Conservation (phyloP, 2,113 vertebrate genomes). For the Diphyllodes magnificus region DNA sequence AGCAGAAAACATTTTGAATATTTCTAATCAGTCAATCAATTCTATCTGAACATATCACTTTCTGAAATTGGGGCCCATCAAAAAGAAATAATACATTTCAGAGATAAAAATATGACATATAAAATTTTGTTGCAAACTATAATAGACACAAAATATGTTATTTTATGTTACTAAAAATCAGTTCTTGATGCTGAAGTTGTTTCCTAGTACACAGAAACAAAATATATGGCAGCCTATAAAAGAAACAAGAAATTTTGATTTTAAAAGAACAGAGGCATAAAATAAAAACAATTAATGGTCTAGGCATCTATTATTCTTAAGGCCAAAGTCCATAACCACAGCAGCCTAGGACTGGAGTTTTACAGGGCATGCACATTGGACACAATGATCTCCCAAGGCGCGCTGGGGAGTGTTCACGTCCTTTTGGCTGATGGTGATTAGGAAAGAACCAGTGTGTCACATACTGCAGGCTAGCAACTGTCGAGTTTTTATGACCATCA, state of each 20-base stretch:
- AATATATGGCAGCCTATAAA: constrained; percentile 55
- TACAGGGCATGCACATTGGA: constrained; percentile 53
- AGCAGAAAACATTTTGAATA: constrained; percentile 15
- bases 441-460: constrained; percentile 30
- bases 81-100: constrained; percentile 50
- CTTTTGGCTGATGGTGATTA: constrained; percentile 30
- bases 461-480: constrained; percentile 60
- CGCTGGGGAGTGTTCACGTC: not conserved
- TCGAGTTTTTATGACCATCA: constrained; percentile 50
- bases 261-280: constrained; percentile 48
- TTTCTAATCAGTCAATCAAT: constrained; percentile 39
- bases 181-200: constrained; percentile 13
- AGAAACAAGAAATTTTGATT: constrained; percentile 58
- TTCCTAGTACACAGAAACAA: constrained; percentile 59
- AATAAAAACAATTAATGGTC: constrained; percentile 59
- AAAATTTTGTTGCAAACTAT: constrained; percentile 24
- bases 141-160: constrained; percentile 31
- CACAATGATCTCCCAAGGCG: constrained; percentile 55
- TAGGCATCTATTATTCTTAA: constrained; percentile 49
- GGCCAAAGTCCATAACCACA: constrained; percentile 40
- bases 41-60: not conserved
- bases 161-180: constrained; percentile 59
- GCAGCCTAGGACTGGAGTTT: constrained; percentile 25
- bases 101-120: constrained; percentile 36
- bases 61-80: constrained; percentile 34